Conservation (phyloP, 1,140 invertebrate species). For the Procambarus virginalis region DNA sequence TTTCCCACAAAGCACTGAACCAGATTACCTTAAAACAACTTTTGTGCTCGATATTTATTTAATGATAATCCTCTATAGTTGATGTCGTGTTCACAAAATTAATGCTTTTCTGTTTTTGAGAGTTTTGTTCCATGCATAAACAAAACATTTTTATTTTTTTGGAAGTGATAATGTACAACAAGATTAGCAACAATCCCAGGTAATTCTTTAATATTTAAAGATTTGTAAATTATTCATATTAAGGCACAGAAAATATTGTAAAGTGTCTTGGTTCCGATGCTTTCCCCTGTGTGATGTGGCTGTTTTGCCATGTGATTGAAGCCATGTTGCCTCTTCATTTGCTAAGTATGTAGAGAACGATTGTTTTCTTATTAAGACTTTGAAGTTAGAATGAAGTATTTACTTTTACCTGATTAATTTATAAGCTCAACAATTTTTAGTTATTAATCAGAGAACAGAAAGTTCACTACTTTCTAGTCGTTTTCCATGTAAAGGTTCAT, state of each 20-base stretch:
- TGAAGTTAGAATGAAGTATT: slow-evolving; percentile 8
- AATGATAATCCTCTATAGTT: neutral
- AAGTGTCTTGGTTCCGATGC: neutral
- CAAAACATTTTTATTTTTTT: neutral
- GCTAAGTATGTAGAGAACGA: neutral
- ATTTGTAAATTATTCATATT: neutral
- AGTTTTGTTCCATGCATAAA: neutral
- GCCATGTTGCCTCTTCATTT: slow-evolving; percentile 19
- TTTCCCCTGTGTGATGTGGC: neutral
- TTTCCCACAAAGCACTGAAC: neutral
- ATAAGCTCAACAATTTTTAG: slow-evolving; percentile 36
- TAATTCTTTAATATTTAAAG: neutral
- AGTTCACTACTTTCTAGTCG: slow-evolving; percentile 55
- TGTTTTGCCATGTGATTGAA: slow-evolving; percentile 20
- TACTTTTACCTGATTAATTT: slow-evolving; percentile 26
- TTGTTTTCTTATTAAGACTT: neutral
- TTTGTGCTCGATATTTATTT: neutral
- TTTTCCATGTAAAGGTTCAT: slow-evolving; percentile 17
- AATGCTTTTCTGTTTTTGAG: neutral
- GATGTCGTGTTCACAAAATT: neutral
- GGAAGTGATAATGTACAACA: neutral
- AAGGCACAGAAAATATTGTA: neutral
- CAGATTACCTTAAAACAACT: neutral
- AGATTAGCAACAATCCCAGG: neutral
- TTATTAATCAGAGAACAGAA: slow-evolving; percentile 25